Percentiles rank a stretch among this genome's conserved stretches.
phyloP scores from a whole-genome alignment of 2,113 vertebrate species.

The Emydura subglobosa region DNA sequence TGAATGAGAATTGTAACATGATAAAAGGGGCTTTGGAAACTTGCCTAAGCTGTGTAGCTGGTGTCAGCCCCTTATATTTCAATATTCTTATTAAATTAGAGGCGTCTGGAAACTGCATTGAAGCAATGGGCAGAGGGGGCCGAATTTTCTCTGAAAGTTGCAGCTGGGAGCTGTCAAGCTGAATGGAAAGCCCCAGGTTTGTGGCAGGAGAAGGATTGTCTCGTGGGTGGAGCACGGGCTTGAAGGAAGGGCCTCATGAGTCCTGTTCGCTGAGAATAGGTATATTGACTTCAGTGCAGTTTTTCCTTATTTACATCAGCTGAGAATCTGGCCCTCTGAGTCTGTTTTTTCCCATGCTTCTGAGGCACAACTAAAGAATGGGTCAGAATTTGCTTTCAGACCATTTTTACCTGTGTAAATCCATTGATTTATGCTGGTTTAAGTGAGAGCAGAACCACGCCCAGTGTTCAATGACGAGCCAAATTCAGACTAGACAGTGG shows the following conservation, averaged over 20 bases:
- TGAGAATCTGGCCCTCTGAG: neutral
- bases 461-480: neutral
- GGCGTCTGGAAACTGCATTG: neutral
- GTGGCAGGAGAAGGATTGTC: neutral
- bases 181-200: neutral
- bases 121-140: neutral
- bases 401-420: neutral
- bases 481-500: neutral
- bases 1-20: constrained; percentile 9
- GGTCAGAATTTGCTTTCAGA: neutral
- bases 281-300: neutral
- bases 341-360: neutral
- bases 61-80: neutral
- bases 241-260: neutral
- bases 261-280: neutral
- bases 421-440: neutral
- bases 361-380: neutral
- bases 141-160: neutral
- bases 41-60: neutral
- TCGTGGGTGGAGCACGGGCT: neutral
- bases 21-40: neutral
- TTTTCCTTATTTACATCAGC: neutral
- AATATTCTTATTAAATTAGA: neutral
- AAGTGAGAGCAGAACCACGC: neutral
- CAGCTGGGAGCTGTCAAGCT: neutral